Evolutionary conservation across 2,113 vertebrate genomes (phyloP), one percentile per base, ranked within the genome.

Genomic region (Notothenia coriiceps): DNA sequence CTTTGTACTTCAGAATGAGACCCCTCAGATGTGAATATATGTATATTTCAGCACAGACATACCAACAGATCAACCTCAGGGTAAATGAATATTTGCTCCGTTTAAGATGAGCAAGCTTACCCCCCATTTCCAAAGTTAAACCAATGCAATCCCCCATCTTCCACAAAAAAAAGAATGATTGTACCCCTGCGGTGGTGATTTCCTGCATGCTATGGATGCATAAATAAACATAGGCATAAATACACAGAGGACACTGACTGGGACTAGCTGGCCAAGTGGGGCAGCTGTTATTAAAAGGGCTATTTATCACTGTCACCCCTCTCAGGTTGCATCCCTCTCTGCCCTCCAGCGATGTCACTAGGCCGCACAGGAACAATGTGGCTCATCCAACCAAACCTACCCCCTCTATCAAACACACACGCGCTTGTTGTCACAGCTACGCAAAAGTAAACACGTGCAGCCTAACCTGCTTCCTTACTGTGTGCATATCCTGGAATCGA

Each of bases 241-340:
- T 93, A 94, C 93, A 94, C 91, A 95, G 91, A 95, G 94, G 94
- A 94, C 94, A 93, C 90, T 93, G 91, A 93, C 93, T 94, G 91
- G 88, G 94, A 93, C 93, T 92, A 56, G 93, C 90, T 90, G 93
- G 92, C 94, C 94, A 93, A 95, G 94, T 94, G 94, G 94, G 94
- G 94, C 95, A 95, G 95, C 94, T 95, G 95, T 96, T 95, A 96
- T 96, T 95, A 96, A 95, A 95, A 95, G 94, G 93, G 92, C 95
- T 95, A 95, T 95, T 96, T 96, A 96, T 96, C 95, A 95, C 93
- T 96, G 95, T 96, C 95, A 94, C 84, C 93, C 91, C 93, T 92
- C 91, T 92, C 92, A 92, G 91, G 94, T 93, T 93, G 92, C 91
- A 93, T 94, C 92, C 93, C 87, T 93, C 91, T 91, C 88, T 94